These are phyloP conservation scores for Polypterus bichir DNA, from an alignment of 2,113 vertebrate genomes.

Conservation along the genomic window DNA sequence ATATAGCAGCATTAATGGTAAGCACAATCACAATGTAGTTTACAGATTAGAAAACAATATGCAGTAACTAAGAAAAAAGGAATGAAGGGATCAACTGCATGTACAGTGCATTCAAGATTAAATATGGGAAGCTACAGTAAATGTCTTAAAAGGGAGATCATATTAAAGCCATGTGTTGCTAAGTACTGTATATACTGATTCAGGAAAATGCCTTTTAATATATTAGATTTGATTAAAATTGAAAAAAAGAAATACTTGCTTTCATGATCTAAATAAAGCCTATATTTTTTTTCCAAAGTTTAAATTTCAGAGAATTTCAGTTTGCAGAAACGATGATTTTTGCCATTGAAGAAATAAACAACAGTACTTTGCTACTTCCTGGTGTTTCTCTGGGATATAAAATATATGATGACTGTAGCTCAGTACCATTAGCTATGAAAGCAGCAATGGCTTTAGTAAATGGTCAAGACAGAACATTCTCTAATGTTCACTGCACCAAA, in stretches of 20 bases:
- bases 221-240: not conserved
- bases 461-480: slow-evolving; percentile 18
- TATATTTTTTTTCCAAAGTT: not conserved
- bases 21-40: too few relatives aligned
- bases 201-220: not conserved
- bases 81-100: too few relatives aligned
- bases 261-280: not conserved
- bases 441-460: slow-evolving; percentile 52
- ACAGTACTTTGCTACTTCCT: slow-evolving; percentile 44
- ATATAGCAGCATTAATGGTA: too few relatives aligned
- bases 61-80: too few relatives aligned
- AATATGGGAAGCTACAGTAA: too few relatives aligned
- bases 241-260: not conserved
- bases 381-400: slow-evolving; percentile 46
- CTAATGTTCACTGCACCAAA: slow-evolving; percentile 26
- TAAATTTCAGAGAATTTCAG: slow-evolving; percentile 31
- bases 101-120: too few relatives aligned
- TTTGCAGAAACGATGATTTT: slow-evolving; percentile 56
- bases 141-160: too few relatives aligned
- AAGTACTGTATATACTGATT: not conserved
- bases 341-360: slow-evolving; percentile 55
- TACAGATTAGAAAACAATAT: too few relatives aligned
- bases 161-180: too few relatives aligned
- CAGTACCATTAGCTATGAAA: slow-evolving; percentile 44
- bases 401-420: slow-evolving; percentile 53